phyloP scores from a whole-genome alignment of 2,113 vertebrate species.

The Thermophis baileyi region DNA sequence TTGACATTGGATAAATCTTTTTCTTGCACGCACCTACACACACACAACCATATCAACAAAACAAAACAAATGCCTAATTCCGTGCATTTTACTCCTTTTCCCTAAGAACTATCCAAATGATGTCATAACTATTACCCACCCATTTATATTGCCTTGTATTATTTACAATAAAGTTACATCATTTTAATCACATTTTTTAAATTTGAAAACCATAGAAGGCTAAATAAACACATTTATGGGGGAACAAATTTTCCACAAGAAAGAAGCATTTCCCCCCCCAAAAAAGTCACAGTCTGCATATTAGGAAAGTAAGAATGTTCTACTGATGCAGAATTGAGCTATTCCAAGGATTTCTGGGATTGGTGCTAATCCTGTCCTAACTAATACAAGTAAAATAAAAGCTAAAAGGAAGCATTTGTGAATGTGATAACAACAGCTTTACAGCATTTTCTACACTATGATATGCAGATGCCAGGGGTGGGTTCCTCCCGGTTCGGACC shows the following conservation, averaged over 20 bases:
- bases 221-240: background rate
- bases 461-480: background rate
- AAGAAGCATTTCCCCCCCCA: background rate
- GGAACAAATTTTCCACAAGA: background rate
- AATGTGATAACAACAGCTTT: background rate
- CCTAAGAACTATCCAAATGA: background rate
- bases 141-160: background rate
- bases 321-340: background rate
- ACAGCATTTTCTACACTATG: background rate
- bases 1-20: background rate
- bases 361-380: background rate
- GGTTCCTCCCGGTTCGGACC: too few species aligned
- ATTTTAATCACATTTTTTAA: background rate
- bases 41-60: background rate
- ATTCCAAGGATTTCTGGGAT: background rate
- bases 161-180: background rate
- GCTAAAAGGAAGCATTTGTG: background rate
- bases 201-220: background rate
- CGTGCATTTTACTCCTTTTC: background rate
- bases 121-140: constrained; percentile 13
- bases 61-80: fast-evolving
- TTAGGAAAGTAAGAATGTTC: background rate
- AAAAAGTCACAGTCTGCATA: background rate
- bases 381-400: background rate
- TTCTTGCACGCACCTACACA: fast-evolving